A percentile compares a stretch with the other conserved stretches of the same genome.
Conservation (phyloP, 2,888 invertebrate genomes). For the Nephrotoma flavescens region DNA sequence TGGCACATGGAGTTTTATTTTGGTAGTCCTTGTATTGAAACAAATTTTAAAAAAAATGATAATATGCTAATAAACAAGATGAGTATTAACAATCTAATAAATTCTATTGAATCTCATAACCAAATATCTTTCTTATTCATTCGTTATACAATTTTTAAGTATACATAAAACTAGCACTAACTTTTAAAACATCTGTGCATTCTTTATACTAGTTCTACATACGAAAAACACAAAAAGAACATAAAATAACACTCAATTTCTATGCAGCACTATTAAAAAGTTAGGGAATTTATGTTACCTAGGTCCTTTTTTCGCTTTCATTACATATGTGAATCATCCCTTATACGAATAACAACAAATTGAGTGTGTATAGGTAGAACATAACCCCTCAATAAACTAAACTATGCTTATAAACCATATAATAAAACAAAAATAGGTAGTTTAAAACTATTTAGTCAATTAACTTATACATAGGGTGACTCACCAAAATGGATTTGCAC, state of each 20-base stretch:
- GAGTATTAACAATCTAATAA: too few species aligned
- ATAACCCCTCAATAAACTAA: neutral
- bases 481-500: conserved; percentile 28
- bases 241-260: too few species aligned
- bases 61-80: too few species aligned
- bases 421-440: neutral
- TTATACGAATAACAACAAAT: neutral
- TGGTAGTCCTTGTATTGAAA: too few species aligned
- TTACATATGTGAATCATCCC: neutral
- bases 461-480: conserved; percentile 11
- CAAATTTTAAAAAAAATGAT: too few species aligned
- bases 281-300: neutral
- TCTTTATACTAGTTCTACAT: neutral
- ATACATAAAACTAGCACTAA: too few species aligned
- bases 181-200: neutral
- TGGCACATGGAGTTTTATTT: too few species aligned
- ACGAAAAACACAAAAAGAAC: neutral
- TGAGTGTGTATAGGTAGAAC: neutral
- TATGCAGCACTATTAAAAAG: neutral
- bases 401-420: neutral
- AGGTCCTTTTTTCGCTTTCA: neutral
- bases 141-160: too few species aligned
- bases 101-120: too few species aligned
- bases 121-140: too few species aligned
- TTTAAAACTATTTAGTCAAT: neutral